Evolutionary conservation across 64 coral and sea anemone species (phyloP).

Genomic region (Astreopora myriophthalma): DNA sequence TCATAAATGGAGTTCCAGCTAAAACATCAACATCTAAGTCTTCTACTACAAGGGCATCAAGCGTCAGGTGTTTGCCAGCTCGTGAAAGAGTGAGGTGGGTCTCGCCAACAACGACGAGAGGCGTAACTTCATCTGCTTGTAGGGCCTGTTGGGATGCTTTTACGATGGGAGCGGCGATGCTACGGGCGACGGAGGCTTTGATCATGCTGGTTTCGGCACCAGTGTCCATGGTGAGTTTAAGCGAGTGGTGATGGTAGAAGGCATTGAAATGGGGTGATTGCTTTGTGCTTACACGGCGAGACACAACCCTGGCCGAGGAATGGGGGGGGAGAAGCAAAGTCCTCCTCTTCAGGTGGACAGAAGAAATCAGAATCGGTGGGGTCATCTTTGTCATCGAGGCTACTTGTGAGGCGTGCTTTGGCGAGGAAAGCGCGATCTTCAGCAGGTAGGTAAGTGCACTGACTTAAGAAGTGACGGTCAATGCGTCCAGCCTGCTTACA

Average conservation of each 20-base stretch:
- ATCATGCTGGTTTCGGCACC: not conserved
- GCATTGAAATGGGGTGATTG: conserved; percentile 14
- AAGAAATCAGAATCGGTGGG: not conserved
- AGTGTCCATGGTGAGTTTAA: conserved; percentile 10
- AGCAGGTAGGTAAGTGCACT: conserved; percentile 21
- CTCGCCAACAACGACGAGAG: conserved; percentile 11
- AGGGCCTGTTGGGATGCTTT: conserved; percentile 5
- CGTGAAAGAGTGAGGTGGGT: conserved; percentile 10
- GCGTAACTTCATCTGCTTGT: conserved; percentile 5
- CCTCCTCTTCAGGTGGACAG: not conserved
- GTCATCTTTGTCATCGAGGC: not conserved
- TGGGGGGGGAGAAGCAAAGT: not conserved
- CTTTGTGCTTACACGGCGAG: not conserved
- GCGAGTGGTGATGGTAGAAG: conserved; percentile 8
- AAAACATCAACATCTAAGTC: not conserved
- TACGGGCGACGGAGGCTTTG: not conserved
- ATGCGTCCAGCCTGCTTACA: not conserved
- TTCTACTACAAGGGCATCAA: conserved; percentile 6
- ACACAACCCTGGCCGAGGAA: not conserved
- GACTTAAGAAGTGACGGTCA: conserved; percentile 3
- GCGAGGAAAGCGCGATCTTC: not conserved
- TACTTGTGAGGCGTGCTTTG: not conserved
- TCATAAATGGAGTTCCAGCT: not conserved
- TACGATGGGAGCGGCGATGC: not conserved
- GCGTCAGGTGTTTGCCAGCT: not conserved